Evolutionary conservation across 2,113 vertebrate species (phyloP).

Genomic region (Syngnathoides biaculeatus): DNA sequence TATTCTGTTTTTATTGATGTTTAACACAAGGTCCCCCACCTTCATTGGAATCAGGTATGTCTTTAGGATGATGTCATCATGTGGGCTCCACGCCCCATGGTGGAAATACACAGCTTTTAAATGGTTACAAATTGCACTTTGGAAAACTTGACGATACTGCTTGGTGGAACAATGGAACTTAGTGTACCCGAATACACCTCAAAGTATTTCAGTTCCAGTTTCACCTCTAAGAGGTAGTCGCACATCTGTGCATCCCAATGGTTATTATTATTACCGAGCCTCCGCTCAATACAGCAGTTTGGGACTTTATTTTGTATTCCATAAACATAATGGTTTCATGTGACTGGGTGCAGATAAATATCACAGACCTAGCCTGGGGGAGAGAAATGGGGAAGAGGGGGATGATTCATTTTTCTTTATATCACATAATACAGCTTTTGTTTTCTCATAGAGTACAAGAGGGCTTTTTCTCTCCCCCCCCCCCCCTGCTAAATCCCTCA

Average conservation of each 20-base stretch:
- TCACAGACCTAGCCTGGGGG: constrained; percentile 56
- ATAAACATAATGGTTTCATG: constrained; percentile 72
- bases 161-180: background rate
- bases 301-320: constrained; percentile 61
- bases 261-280: constrained; percentile 59
- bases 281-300: constrained; percentile 44
- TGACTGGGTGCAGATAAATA: constrained; percentile 69
- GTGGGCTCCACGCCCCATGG: background rate
- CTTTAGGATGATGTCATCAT: background rate
- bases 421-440: constrained; percentile 89
- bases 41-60: too few relatives aligned
- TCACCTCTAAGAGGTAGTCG: constrained; percentile 52
- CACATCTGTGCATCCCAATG: constrained; percentile 53
- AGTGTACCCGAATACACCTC: constrained; percentile 39
- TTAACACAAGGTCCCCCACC: too few relatives aligned
- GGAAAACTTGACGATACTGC: background rate
- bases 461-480: constrained; percentile 68
- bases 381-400: constrained; percentile 54
- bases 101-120: background rate
- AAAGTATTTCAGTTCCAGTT: constrained; percentile 58
- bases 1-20: too few relatives aligned
- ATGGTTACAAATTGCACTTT: background rate
- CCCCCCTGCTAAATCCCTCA: constrained; percentile 80
- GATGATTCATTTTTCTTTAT: constrained; percentile 70
- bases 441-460: constrained; percentile 79